Evolutionary conservation across 2,113 vertebrate genomes (phyloP).

Genomic region (Platycercus adscitus): DNA sequence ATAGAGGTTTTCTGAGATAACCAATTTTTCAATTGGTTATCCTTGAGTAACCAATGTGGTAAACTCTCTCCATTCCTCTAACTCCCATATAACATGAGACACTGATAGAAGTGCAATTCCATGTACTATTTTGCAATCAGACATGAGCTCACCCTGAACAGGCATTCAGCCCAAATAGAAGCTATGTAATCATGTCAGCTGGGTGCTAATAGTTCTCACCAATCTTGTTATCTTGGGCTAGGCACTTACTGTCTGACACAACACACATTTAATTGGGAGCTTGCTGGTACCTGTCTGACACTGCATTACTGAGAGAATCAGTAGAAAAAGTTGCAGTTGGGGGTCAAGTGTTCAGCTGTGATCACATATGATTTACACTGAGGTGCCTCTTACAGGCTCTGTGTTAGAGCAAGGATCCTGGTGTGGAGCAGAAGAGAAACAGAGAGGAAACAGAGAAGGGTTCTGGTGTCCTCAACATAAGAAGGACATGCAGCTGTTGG

Average conservation of each 20-base stretch:
- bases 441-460: not conserved
- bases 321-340: not conserved
- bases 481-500: not conserved
- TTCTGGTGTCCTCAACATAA: not conserved
- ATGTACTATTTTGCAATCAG: not conserved
- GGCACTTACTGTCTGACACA: not conserved
- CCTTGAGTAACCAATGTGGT: not conserved
- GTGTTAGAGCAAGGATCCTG: accelerated
- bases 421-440: not conserved
- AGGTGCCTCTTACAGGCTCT: not conserved
- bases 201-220: not conserved
- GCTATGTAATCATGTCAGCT: not conserved
- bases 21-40: too few relatives aligned
- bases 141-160: not conserved
- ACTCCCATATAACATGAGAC: not conserved
- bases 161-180: not conserved
- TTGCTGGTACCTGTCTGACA: not conserved
- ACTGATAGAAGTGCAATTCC: not conserved
- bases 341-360: not conserved
- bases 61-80: not conserved
- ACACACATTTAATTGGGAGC: not conserved
- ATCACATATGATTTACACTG: accelerated
- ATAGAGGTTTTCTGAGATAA: not conserved
- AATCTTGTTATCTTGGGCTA: not conserved
- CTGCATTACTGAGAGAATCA: not conserved